These are phyloP conservation scores for Pogonognathellus flavescens DNA, from an alignment of 1,140 invertebrate species.

Conservation along the genomic window DNA sequence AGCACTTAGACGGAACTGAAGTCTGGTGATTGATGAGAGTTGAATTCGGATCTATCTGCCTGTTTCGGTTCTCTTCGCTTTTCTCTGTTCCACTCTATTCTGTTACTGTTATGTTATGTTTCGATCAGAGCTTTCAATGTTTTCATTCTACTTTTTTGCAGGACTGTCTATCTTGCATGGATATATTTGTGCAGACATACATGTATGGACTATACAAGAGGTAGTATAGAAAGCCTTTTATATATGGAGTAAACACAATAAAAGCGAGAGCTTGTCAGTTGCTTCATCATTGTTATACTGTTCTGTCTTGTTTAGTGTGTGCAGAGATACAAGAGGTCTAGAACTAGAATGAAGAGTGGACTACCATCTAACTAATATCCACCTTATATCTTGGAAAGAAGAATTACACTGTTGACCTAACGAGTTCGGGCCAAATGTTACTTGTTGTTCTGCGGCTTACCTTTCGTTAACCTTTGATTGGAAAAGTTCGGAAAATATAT, in stretches of 20 bases:
- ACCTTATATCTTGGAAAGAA: not conserved
- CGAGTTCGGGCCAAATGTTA: slow-evolving; percentile 32
- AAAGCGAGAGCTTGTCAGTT: slow-evolving; percentile 37
- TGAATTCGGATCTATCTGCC: slow-evolving; percentile 60
- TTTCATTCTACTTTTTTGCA: slow-evolving; percentile 46
- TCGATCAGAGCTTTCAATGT: slow-evolving; percentile 45
- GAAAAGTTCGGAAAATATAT: slow-evolving; percentile 14
- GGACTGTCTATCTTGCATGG: slow-evolving; percentile 9
- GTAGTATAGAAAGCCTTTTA: slow-evolving; percentile 12
- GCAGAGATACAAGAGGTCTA: not conserved
- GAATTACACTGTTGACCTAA: slow-evolving; percentile 24
- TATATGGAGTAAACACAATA: slow-evolving; percentile 23
- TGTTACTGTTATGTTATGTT: slow-evolving; percentile 48
- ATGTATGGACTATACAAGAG: not conserved
- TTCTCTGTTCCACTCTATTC: slow-evolving; percentile 39
- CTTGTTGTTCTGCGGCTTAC: slow-evolving; percentile 11
- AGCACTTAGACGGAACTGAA: slow-evolving; percentile 62
- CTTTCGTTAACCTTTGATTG: slow-evolving; percentile 3
- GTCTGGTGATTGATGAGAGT: slow-evolving; percentile 60
- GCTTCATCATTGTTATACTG: slow-evolving; percentile 33
- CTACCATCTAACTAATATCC: not conserved
- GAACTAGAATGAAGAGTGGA: not conserved
- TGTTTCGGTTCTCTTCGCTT: slow-evolving; percentile 46
- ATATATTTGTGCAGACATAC: not conserved
- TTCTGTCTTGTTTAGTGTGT: not conserved